Percentiles rank a stretch among this genome's conserved stretches.
phyloP scores from a whole-genome alignment of 2,888 invertebrate genomes.

The Chalcis sispes region DNA sequence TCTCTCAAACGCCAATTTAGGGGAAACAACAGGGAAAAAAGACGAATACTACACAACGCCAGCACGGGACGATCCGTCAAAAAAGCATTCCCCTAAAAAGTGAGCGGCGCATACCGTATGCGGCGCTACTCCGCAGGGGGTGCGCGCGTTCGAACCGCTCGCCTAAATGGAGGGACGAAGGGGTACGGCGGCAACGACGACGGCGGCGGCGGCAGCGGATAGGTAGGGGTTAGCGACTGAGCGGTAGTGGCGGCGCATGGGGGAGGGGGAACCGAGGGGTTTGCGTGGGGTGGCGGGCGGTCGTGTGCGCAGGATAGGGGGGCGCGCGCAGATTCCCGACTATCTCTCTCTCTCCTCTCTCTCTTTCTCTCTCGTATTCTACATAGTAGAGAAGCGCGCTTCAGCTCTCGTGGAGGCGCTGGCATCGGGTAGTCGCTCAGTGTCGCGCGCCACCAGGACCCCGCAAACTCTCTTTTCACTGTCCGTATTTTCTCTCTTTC shows the following conservation, averaged over 20 bases:
- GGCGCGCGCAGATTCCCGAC: conserved; percentile 10
- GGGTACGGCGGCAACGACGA: too few species aligned
- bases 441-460: conserved; percentile 39
- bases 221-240: too few species aligned
- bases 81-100: conserved; percentile 35
- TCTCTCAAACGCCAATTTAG: too few species aligned
- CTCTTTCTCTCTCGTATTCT: too few species aligned
- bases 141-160: not conserved
- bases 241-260: too few species aligned
- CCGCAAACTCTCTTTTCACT: too few species aligned
- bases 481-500: not conserved
- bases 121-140: conserved; percentile 34
- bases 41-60: not conserved
- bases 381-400: conserved; percentile 1
- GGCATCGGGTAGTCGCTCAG: conserved; percentile 36
- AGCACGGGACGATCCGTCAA: conserved; percentile 32
- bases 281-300: not conserved
- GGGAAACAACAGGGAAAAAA: conserved; percentile 22
- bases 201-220: too few species aligned
- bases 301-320: conserved; percentile 5
- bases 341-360: too few species aligned
- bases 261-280: not conserved
- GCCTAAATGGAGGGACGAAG: too few species aligned
- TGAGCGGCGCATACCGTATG: conserved; percentile 15
- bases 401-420: conserved; percentile 45